phyloP scores from a whole-genome alignment of 2,797 vertebrate species.

The Rousettus madagascariensis region DNA sequence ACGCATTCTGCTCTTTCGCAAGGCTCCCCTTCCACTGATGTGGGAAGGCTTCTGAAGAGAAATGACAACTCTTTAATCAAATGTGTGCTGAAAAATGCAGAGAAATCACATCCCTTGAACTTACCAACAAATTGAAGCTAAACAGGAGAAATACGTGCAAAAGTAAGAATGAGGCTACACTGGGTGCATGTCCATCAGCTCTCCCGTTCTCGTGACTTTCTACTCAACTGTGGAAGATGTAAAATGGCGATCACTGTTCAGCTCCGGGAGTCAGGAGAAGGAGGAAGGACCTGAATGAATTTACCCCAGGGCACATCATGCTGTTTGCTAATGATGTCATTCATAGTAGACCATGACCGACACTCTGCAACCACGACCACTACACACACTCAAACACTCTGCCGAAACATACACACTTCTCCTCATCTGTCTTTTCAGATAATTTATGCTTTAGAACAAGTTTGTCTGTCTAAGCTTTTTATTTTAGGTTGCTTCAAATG shows the following conservation, averaged over 20 bases:
- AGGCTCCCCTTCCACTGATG: background rate
- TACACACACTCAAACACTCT: background rate
- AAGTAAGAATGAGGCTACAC: background rate
- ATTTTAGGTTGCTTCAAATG: background rate
- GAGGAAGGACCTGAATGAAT: background rate
- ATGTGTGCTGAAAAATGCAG: background rate
- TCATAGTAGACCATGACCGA: background rate
- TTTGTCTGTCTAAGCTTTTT: background rate
- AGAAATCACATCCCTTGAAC: background rate
- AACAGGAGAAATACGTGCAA: background rate
- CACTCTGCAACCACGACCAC: background rate
- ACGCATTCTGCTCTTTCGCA: background rate
- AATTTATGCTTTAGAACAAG: background rate
- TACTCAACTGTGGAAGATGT: background rate
- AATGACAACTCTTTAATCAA: background rate
- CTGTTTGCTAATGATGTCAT: background rate
- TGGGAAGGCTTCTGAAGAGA: background rate
- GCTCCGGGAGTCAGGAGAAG: background rate
- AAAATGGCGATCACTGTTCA: background rate
- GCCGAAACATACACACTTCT: background rate
- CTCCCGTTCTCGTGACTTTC: background rate
- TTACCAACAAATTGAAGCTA: background rate
- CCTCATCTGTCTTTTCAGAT: background rate
- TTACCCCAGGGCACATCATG: background rate
- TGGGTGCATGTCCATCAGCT: background rate